A percentile compares a stretch with the other conserved stretches of the same genome.
Conservation (phyloP, 2,888 invertebrate species). For the Lepidochitona cinerea region DNA sequence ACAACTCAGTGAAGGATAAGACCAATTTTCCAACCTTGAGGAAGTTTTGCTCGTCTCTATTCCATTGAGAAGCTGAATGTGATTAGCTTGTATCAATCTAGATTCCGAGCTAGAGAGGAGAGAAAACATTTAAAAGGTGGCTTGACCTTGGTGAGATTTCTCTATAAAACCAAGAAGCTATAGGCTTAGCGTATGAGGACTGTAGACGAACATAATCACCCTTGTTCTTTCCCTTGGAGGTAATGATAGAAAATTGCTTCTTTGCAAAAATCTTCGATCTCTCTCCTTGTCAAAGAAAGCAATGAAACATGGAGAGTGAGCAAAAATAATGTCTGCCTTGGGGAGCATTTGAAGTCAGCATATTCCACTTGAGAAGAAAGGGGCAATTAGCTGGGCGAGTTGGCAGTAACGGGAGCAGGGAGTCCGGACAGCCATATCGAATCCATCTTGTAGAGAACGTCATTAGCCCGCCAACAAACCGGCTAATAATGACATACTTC, state of each 20-base stretch:
- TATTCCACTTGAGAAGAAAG: slow-evolving; percentile 6
- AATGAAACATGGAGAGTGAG: neutral
- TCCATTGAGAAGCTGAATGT: too few species aligned
- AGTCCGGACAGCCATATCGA: neutral
- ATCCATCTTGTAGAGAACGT: neutral
- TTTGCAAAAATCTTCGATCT: slow-evolving; percentile 1
- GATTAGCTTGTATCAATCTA: too few species aligned
- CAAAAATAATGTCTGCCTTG: neutral
- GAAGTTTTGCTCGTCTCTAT: too few species aligned
- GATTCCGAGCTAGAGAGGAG: too few species aligned
- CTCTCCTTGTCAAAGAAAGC: neutral
- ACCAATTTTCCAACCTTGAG: too few species aligned
- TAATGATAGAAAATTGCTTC: slow-evolving; percentile 7
- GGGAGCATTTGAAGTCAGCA: slow-evolving; percentile 3
- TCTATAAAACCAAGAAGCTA: too few species aligned
- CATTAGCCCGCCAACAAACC: slow-evolving; percentile 7
- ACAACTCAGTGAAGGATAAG: too few species aligned
- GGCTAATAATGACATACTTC: slow-evolving; percentile 6
- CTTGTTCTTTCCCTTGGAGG: neutral
- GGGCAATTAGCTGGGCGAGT: neutral
- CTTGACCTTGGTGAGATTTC: too few species aligned
- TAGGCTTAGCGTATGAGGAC: too few species aligned
- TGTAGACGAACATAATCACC: too few species aligned
- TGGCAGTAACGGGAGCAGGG: neutral
- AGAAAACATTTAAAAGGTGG: too few species aligned